Evolutionary conservation across 2,888 invertebrate species (phyloP), one percentile per base, ranked within the genome.

Genomic region (Polyploca ridens): DNA sequence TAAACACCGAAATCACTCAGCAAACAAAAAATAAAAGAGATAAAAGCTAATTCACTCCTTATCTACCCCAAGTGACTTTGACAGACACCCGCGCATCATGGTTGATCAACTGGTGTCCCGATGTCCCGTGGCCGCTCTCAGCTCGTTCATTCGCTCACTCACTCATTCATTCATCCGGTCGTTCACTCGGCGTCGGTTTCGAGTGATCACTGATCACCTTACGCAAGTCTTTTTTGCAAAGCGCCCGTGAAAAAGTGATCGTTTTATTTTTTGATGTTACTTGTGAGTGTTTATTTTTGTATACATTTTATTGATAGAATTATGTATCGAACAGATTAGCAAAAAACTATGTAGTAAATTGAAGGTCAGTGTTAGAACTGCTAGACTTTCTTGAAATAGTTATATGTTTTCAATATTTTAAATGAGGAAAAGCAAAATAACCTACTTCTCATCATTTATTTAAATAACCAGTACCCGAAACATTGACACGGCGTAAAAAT

Each of bases 51-150:
- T 76, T 90, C 92, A 88, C 74, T 64, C 58, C 79, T 84, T 82
- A 76, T 73, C 68, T 73, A 74, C 68, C 74, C 69, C 68, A 73
- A 79, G 78, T 84, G 86, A 88, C 87, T 85, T 90, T 92, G 93
- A 93, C 87, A 84, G 89, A 91, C 91, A 88, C 77, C 81, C 82
- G 84, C 86, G 86, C 92, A 90, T 93, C 91, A 90, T 84, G 86
- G 84, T 81, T 87, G 93, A 92, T 93, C 93, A 93, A 93, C 93
- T 91, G 90, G 93, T 92, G 93, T 90, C 89, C 89, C 89, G 83
- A 69, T 73, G 77, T 73, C 76, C 79, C 72, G 76, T 78, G 70
- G 73, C 76, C 77, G 76, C 73, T 78, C 72, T 73, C 81, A 81
- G 80, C 73, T 79, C 83, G 75, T 80, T 85, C 85, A 78, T 82